Conservation (phyloP, 1,140 invertebrate genomes). For the Drosophila watanabei region DNA sequence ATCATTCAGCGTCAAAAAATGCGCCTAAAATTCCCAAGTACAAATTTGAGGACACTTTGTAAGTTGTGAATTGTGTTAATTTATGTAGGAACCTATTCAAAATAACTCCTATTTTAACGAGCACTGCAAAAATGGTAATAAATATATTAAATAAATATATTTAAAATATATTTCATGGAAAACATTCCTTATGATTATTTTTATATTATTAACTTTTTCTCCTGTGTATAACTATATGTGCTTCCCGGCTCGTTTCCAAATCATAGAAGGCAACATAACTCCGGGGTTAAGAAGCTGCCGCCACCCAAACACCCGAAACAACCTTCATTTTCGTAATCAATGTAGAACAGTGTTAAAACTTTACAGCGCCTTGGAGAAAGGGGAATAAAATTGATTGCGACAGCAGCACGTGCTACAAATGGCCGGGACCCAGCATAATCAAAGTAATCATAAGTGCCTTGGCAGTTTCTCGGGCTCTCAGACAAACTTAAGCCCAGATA, state of each 20-base stretch:
- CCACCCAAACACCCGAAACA: constrained; percentile 4
- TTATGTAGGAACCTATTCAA: no score
- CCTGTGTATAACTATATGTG: constrained; percentile 34
- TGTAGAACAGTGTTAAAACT: constrained; percentile 68
- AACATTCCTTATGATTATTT: not conserved
- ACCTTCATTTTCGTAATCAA: constrained; percentile 54
- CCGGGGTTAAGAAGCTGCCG: constrained; percentile 41
- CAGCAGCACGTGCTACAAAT: constrained; percentile 70
- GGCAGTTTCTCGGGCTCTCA: constrained; percentile 19
- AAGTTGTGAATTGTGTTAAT: no score
- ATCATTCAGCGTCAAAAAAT: no score
- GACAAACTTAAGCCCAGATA: constrained; percentile 8
- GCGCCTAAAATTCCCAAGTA: no score
- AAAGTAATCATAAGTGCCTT: constrained; percentile 49
- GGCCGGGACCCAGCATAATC: constrained; percentile 34
- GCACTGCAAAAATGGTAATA: not conserved
- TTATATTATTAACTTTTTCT: not conserved
- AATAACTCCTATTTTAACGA: not conserved
- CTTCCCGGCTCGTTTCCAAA: constrained; percentile 27
- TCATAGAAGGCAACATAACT: constrained; percentile 24
- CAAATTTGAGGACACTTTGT: no score
- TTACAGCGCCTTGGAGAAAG: constrained; percentile 32
- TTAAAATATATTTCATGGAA: not conserved
- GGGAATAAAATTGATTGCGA: constrained; percentile 67
- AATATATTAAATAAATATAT: not conserved